phyloP scores from a whole-genome alignment of 1,140 invertebrate species.

The Chrysoperla carnea region DNA sequence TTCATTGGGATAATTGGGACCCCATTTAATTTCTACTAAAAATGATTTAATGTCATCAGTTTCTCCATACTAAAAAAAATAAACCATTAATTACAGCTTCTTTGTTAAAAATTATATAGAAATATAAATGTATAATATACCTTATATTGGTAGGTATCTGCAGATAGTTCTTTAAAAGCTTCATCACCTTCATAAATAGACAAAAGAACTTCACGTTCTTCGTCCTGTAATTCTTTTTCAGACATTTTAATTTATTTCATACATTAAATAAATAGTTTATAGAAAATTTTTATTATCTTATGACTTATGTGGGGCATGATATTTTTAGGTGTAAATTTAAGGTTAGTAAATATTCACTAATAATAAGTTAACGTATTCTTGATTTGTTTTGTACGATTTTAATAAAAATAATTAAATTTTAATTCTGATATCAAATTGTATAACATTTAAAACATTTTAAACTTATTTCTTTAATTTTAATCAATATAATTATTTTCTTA shows the following conservation, averaged over 20 bases:
- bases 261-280: too few species aligned
- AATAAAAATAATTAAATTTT: too few species aligned
- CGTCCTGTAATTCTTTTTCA: conserved; percentile 52
- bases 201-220: conserved; percentile 76
- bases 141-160: conserved; percentile 78
- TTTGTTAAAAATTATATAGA: background rate
- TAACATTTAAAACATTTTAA: too few species aligned
- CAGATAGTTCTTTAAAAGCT: conserved; percentile 63
- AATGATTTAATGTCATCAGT: conserved; percentile 66
- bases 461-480: too few species aligned
- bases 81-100: conserved; percentile 2
- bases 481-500: too few species aligned
- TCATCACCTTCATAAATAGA: conserved; percentile 91
- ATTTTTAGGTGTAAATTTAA: too few species aligned
- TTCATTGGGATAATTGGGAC: conserved; percentile 65
- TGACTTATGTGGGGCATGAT: too few species aligned
- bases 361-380: too few species aligned
- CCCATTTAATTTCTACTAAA: conserved; percentile 75
- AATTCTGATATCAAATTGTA: too few species aligned
- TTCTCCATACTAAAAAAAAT: conserved; percentile 56
- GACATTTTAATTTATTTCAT: conserved; percentile 23
- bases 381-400: too few species aligned
- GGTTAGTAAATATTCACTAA: too few species aligned
- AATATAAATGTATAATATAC: conserved; percentile 26
- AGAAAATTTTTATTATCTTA: too few species aligned